phyloP scores from a whole-genome alignment of 1,140 invertebrate species.

The Nymphalis io region DNA sequence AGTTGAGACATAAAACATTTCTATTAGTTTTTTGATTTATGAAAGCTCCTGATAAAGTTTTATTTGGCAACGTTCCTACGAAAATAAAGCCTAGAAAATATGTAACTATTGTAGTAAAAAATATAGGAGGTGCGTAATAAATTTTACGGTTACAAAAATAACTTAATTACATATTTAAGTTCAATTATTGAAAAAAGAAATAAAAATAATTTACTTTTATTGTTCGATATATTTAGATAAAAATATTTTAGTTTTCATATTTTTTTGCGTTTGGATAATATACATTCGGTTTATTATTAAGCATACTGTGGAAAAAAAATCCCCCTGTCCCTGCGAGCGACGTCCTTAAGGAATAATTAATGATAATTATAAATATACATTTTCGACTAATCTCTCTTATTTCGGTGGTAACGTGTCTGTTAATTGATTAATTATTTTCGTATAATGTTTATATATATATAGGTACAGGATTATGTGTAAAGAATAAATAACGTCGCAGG shows the following conservation, averaged over 20 bases:
- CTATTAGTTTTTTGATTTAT: conserved; percentile 31
- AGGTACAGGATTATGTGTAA: no score
- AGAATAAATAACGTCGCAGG: no score
- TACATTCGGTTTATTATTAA: neutral
- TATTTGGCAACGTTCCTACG: conserved; percentile 16
- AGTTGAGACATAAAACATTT: conserved; percentile 14
- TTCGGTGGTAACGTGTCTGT: neutral
- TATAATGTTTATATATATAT: no score
- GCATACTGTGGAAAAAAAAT: conserved; percentile 14
- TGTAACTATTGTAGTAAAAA: neutral
- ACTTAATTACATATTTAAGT: no score
- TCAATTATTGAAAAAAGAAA: no score
- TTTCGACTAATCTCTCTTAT: conserved; percentile 13
- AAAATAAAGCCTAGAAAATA: conserved; percentile 10
- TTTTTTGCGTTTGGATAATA: neutral
- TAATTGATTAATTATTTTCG: neutral
- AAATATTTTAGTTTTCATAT: neutral
- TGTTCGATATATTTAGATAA: no score
- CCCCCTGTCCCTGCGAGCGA: conserved; percentile 15
- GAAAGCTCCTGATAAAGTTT: conserved; percentile 22
- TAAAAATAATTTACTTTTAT: no score
- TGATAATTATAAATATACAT: conserved; percentile 21
- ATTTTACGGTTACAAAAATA: no score
- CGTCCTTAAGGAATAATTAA: conserved; percentile 23
- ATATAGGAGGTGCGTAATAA: no score